Conservation (phyloP, 1,140 invertebrate species). For the Aplysia californica region DNA sequence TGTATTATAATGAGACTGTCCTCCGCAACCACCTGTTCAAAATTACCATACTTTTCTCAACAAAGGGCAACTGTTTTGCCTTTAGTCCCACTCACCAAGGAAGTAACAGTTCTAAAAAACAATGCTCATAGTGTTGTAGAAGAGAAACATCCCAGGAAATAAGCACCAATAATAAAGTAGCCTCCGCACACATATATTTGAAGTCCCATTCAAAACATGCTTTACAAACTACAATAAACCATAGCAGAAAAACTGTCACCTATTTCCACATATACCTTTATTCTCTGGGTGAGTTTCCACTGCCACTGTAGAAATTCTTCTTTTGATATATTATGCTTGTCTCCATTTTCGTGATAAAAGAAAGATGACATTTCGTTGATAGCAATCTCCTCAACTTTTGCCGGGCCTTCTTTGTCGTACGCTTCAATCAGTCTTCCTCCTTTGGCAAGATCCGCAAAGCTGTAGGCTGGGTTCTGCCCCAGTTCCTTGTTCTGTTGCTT, state of each 20-base stretch:
- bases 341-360: conserved; percentile 91
- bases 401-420: conserved; percentile 78
- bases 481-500: conserved; percentile 69
- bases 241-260: too few relatives aligned
- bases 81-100: too few relatives aligned
- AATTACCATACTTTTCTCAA: too few relatives aligned
- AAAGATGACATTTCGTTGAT: conserved; percentile 88
- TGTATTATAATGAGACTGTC: too few relatives aligned
- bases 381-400: conserved; percentile 85
- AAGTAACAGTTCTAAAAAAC: too few relatives aligned
- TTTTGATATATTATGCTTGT: conserved; percentile 86
- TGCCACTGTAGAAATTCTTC: conserved; percentile 94
- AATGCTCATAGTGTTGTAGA: too few relatives aligned
- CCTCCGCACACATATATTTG: neutral
- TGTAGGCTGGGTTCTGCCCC: conserved; percentile 68
- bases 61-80: too few relatives aligned
- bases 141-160: too few relatives aligned
- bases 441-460: conserved; percentile 66
- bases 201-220: neutral
- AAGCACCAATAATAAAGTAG: neutral
- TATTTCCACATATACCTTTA: too few relatives aligned
- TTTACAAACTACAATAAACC: neutral
- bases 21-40: too few relatives aligned
- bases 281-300: conserved; percentile 72
- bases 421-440: conserved; percentile 78